Percentiles rank a stretch among this genome's conserved stretches.
Conservation (phyloP, 30 jellyfish, hydroid and myxozoan genomes). For the Hydractinia echinata region DNA sequence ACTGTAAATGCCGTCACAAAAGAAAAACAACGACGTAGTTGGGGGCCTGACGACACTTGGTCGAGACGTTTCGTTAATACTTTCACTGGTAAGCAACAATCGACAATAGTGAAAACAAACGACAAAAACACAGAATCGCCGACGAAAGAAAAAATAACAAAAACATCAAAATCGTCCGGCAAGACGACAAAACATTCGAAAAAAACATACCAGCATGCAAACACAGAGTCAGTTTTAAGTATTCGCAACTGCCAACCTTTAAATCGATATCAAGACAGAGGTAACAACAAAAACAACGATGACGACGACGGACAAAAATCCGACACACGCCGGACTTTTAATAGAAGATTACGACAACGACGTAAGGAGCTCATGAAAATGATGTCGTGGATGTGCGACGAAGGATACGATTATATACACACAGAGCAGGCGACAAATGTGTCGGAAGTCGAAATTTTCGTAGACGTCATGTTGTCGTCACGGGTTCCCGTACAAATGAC, state of each 20-base stretch:
- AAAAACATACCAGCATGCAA: constrained; percentile 19
- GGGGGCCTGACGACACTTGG: constrained; percentile 46
- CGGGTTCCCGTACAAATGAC: constrained; percentile 34
- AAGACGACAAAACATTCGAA: constrained; percentile 11
- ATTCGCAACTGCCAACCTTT: constrained; percentile 16
- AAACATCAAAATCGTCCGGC: not conserved
- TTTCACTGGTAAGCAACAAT: constrained; percentile 6
- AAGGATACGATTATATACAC: constrained; percentile 36
- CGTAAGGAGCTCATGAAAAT: constrained; percentile 26
- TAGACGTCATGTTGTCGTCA: constrained; percentile 38
- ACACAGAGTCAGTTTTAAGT: constrained; percentile 10
- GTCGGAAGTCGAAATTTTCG: constrained; percentile 18
- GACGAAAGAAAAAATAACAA: not conserved
- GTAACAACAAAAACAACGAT: not conserved
- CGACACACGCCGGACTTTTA: not conserved
- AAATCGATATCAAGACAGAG: constrained; percentile 10
- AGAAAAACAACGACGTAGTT: constrained; percentile 35
- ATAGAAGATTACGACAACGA: constrained; percentile 3
- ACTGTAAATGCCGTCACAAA: constrained; percentile 6
- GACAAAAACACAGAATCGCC: not conserved
- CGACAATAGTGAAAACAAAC: not conserved
- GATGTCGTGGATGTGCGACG: constrained; percentile 35
- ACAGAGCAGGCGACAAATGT: constrained; percentile 26
- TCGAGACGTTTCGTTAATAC: constrained; percentile 31
- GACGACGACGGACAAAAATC: not conserved